A percentile compares a stretch with the other conserved stretches of the same genome.
Evolutionary conservation across 2,113 vertebrate genomes (phyloP).

Genomic region (Picathartes gymnocephalus): DNA sequence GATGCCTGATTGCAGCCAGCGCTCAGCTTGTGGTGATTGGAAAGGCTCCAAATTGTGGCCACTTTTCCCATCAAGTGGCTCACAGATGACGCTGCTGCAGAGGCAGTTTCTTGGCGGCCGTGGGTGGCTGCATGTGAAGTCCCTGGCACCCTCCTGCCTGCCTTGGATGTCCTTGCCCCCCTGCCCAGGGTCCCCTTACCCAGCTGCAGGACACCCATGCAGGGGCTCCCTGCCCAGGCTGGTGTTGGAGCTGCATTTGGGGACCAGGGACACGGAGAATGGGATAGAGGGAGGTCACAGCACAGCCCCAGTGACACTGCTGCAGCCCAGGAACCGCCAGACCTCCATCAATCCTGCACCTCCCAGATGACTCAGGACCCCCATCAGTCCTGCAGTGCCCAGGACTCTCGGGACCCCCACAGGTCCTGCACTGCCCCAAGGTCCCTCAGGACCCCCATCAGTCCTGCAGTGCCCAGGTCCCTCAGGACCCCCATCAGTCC

Average conservation of each 20-base stretch:
- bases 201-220: not conserved
- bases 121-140: not conserved
- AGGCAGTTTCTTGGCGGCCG: constrained; percentile 26
- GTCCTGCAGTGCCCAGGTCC: not conserved
- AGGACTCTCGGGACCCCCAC: no score
- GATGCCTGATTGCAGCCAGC: not conserved
- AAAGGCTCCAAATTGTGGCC: constrained; percentile 56
- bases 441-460: no score
- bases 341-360: not conserved
- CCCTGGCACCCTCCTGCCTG: not conserved
- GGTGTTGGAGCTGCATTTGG: accelerated
- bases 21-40: not conserved
- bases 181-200: not conserved
- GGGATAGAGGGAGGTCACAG: accelerated
- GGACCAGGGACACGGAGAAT: accelerated
- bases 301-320: not conserved
- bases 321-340: accelerated
- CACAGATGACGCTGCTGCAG: constrained; percentile 1
- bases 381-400: not conserved
- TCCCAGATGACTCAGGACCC: not conserved
- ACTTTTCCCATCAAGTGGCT: constrained; percentile 45
- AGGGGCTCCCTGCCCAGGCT: accelerated
- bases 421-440: not conserved
- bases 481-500: not conserved
- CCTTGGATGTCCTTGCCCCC: accelerated